Percentiles rank a stretch among this genome's conserved stretches.
Conservation (phyloP, 2,797 vertebrate genomes). For the Miichthys miiuy region DNA sequence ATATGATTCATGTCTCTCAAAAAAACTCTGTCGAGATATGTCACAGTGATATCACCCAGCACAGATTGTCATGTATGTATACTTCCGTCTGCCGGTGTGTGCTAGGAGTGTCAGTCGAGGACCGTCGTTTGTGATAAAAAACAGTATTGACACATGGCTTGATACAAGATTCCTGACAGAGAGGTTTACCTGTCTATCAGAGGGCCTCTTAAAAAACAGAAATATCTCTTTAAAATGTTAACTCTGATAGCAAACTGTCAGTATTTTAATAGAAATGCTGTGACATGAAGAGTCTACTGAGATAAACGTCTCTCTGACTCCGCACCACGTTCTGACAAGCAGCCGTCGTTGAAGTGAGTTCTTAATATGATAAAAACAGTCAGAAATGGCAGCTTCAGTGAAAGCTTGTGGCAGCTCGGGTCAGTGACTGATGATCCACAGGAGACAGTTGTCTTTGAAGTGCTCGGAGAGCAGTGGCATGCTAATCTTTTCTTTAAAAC, state of each 20-base stretch:
- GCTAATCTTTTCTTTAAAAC: slow-evolving; percentile 18
- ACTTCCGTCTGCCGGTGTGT: background rate
- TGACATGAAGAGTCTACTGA: background rate
- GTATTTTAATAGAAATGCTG: background rate
- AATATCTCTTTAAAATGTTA: background rate
- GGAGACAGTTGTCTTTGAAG: slow-evolving; percentile 12
- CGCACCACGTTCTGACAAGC: background rate
- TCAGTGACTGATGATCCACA: background rate
- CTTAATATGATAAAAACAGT: slow-evolving; percentile 9
- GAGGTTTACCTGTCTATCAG: background rate
- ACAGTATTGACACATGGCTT: background rate
- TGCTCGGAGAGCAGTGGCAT: slow-evolving; percentile 11
- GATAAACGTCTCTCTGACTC: slow-evolving; percentile 6
- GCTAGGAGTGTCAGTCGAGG: background rate
- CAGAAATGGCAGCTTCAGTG: background rate
- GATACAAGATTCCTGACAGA: background rate
- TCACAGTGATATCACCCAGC: no score
- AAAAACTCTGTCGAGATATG: no score
- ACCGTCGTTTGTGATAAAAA: background rate
- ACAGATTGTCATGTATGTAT: background rate
- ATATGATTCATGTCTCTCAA: no score
- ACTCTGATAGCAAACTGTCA: background rate
- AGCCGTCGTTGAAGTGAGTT: background rate
- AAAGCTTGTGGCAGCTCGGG: slow-evolving; percentile 9
- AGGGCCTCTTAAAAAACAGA: background rate